These are phyloP conservation scores for Cataglyphis livida DNA, from an alignment of 2,888 invertebrate genomes.

Conservation along the genomic window DNA sequence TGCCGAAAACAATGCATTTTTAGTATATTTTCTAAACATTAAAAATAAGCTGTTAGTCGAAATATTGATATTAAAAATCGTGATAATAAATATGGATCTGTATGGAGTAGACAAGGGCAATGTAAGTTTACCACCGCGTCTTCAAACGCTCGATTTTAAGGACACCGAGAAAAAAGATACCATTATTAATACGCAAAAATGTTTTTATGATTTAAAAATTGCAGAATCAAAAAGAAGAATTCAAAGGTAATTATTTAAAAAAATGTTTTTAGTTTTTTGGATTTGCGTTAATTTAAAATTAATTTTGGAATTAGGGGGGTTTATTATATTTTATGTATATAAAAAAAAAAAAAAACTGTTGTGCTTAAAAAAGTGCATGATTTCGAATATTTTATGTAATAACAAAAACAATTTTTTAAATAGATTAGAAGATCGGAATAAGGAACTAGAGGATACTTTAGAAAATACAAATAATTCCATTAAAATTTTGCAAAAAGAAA, in stretches of 20 bases:
- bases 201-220: slow-evolving; percentile 76
- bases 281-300: not conserved
- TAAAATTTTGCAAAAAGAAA: slow-evolving; percentile 67
- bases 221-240: slow-evolving; percentile 73
- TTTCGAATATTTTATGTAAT: not conserved
- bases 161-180: slow-evolving; percentile 39
- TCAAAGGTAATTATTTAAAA: slow-evolving; percentile 70
- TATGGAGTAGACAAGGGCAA: slow-evolving; percentile 66
- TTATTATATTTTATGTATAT: not conserved
- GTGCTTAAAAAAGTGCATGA: not conserved
- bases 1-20: not conserved
- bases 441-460: slow-evolving; percentile 64
- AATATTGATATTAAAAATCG: no score
- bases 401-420: slow-evolving; percentile 14
- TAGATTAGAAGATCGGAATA: slow-evolving; percentile 77
- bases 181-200: slow-evolving; percentile 79
- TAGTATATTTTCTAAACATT: not conserved
- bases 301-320: not conserved
- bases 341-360: not conserved
- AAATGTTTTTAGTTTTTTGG: not conserved
- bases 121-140: slow-evolving; percentile 67
- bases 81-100: slow-evolving; percentile 69
- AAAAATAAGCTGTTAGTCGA: not conserved
- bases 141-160: slow-evolving; percentile 71
- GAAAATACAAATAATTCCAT: slow-evolving; percentile 60